Conservation (phyloP, 2,888 invertebrate genomes). For the Scotopteryx bipunctaria region DNA sequence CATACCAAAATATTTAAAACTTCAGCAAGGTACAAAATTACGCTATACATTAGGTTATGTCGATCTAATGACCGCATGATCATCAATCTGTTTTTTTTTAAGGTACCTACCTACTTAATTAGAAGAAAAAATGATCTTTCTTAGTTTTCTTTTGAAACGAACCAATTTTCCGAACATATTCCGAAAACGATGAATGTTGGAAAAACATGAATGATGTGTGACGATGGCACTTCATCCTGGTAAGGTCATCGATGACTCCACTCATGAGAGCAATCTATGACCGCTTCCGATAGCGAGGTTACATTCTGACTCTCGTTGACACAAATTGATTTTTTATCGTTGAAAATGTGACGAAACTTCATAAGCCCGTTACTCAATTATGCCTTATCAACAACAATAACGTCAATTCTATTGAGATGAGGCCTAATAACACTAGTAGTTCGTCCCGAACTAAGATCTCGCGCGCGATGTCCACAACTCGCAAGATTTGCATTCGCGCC, state of each 20-base stretch:
- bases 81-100: no score
- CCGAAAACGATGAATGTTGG: neutral
- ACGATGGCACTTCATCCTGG: conserved; percentile 9
- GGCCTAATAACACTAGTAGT: conserved; percentile 35
- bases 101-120: no score
- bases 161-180: conserved; percentile 1
- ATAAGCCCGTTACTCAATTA: conserved; percentile 62
- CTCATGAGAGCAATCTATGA: conserved; percentile 26
- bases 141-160: no score
- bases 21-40: no score
- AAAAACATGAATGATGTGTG: conserved; percentile 4
- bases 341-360: conserved; percentile 64
- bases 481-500: no score
- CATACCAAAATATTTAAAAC: no score
- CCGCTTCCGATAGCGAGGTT: conserved; percentile 52
- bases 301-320: conserved; percentile 63
- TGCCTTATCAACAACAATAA: conserved; percentile 65
- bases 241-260: conserved; percentile 21
- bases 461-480: no score
- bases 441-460: no score
- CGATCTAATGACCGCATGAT: no score
- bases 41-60: no score
- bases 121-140: no score
- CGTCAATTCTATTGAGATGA: conserved; percentile 59
- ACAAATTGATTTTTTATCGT: conserved; percentile 78